Evolutionary conservation across 1,140 invertebrate genomes (phyloP).

Genomic region (Camponotus vicinus): DNA sequence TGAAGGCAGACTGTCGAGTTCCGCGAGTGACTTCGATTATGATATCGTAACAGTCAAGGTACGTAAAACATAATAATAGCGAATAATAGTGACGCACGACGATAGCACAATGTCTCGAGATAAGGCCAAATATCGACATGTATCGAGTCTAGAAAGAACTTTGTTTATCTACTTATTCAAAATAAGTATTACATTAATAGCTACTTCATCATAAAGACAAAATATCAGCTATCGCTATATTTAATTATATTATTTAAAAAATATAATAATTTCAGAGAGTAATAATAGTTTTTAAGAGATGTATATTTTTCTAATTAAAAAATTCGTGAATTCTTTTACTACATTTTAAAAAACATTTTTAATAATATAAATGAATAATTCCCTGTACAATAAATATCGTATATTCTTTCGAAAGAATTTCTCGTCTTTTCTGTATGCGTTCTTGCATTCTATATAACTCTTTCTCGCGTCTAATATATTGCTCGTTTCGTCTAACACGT

Average conservation of each 20-base stretch:
- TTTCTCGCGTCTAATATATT: background rate
- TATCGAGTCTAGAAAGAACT: background rate
- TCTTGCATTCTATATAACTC: slow-evolving; percentile 18
- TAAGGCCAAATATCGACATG: background rate
- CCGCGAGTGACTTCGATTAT: slow-evolving; percentile 51
- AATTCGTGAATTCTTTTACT: no score
- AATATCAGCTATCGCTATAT: background rate
- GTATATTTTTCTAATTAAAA: no score
- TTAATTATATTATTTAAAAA: background rate
- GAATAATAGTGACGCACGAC: slow-evolving; percentile 64
- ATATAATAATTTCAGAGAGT: background rate
- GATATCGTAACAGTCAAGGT: slow-evolving; percentile 8
- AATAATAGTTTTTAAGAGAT: no score
- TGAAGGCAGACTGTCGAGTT: slow-evolving; percentile 19
- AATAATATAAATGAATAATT: background rate
- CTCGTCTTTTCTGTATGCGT: background rate
- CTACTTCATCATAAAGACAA: background rate
- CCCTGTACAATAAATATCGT: background rate
- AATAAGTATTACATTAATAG: slow-evolving; percentile 5
- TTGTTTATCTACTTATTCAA: background rate
- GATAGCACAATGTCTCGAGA: slow-evolving; percentile 9
- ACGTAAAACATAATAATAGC: slow-evolving; percentile 49
- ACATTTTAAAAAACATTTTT: background rate
- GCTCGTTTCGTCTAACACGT: background rate
- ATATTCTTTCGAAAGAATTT: background rate